phyloP scores from a whole-genome alignment of 2,797 vertebrate genomes.

The Lagocephalus sceleratus region DNA sequence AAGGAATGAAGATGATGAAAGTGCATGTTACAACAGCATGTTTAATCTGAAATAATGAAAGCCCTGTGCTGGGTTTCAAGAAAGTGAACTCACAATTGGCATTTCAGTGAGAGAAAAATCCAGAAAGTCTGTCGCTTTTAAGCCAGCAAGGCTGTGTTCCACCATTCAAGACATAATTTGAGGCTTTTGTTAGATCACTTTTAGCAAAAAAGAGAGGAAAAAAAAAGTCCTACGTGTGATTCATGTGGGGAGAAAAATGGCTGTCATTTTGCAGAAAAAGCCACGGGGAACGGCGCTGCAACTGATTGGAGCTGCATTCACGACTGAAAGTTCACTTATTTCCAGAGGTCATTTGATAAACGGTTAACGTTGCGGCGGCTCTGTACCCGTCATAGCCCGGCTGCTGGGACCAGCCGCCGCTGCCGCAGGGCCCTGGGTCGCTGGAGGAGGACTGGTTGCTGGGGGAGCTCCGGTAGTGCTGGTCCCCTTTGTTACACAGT shows the following conservation, averaged over 20 bases:
- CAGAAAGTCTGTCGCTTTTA: background rate
- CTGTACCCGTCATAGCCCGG: conserved; percentile 88
- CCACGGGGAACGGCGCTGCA: conserved; percentile 36
- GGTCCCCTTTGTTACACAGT: conserved; percentile 72
- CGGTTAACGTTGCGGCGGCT: conserved; percentile 4
- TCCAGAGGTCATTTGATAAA: conserved; percentile 15
- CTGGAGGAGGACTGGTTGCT: conserved; percentile 98
- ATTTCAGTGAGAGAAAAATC: too few relatives aligned
- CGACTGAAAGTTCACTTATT: conserved; percentile 23
- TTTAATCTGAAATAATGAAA: conserved; percentile 8
- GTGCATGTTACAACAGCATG: background rate
- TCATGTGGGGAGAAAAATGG: conserved; percentile 48
- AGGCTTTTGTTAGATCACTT: conserved; percentile 31
- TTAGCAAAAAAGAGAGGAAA: conserved; percentile 23
- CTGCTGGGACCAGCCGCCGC: conserved; percentile 90
- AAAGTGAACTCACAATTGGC: background rate
- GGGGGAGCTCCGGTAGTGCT: conserved; percentile 90
- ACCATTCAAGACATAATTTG: conserved; percentile 3
- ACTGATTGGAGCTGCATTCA: conserved; percentile 52
- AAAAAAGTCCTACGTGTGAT: conserved; percentile 37
- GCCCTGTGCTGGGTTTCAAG: conserved; percentile 8
- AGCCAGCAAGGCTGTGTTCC: conserved; percentile 14
- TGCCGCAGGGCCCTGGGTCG: conserved; percentile 89
- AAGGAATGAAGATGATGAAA: background rate
- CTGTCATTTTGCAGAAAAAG: conserved; percentile 54